Evolutionary conservation across 2,113 vertebrate species (phyloP).

Genomic region (Ailurus styani): DNA sequence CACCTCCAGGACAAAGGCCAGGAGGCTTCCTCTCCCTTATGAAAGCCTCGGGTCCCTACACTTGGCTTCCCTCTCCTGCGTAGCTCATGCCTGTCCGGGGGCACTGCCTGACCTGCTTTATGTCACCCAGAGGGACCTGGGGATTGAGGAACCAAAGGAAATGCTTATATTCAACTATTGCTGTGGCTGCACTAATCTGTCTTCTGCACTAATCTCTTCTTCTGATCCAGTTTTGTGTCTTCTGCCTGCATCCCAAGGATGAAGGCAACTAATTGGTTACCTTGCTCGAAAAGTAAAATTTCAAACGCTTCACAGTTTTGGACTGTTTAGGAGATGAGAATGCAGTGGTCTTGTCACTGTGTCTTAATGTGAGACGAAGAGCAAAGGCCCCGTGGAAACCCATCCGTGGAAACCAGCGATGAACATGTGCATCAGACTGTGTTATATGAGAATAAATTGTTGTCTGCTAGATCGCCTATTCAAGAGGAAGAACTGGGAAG

Average conservation of each 20-base stretch:
- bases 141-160: not conserved
- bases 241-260: not conserved
- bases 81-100: not conserved
- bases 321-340: too few species aligned
- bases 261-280: not conserved
- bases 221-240: not conserved
- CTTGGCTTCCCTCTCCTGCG: not conserved
- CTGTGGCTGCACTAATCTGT: not conserved
- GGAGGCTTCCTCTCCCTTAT: accelerated
- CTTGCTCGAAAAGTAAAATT: not conserved
- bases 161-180: not conserved
- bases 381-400: not conserved
- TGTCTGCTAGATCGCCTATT: not conserved
- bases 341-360: not conserved
- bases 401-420: not conserved
- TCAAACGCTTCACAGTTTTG: not conserved
- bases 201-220: too few species aligned
- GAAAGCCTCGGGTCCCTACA: not conserved
- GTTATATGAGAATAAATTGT: not conserved
- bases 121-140: not conserved
- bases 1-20: not conserved
- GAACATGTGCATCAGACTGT: not conserved
- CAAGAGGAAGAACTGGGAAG: not conserved
- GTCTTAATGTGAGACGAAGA: not conserved
- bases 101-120: too few species aligned